Evolutionary conservation across 2,797 vertebrate genomes (phyloP).

Genomic region (Phataginus tetradactyla): DNA sequence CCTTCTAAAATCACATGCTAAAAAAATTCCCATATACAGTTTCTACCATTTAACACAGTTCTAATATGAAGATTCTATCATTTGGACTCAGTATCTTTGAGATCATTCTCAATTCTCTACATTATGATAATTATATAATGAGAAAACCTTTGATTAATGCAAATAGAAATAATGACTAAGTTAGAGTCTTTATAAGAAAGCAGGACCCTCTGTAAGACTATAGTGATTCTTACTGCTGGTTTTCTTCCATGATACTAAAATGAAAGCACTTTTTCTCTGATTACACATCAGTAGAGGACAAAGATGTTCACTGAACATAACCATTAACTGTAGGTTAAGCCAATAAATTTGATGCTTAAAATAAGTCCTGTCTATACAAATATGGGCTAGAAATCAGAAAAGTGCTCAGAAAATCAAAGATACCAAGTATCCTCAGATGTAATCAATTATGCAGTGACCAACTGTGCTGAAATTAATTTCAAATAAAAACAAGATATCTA

Average conservation of each 20-base stretch:
- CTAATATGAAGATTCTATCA: constrained; percentile 14
- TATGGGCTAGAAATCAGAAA: constrained; percentile 3
- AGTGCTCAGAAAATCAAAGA: constrained; percentile 27
- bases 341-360: background rate
- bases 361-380: constrained; percentile 23
- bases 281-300: constrained; percentile 38
- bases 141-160: background rate
- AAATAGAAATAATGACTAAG: constrained; percentile 33
- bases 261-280: constrained; percentile 30
- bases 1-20: background rate
- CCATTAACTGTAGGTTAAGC: background rate
- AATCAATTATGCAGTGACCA: background rate
- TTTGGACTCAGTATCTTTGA: constrained; percentile 5
- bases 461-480: background rate
- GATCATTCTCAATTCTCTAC: background rate
- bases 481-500: constrained; percentile 46
- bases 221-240: constrained; percentile 8
- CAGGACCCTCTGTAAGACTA: background rate
- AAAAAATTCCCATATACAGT: background rate
- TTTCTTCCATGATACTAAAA: background rate
- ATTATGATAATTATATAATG: background rate
- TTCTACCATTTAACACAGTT: constrained; percentile 5
- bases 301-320: constrained; percentile 34
- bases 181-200: constrained; percentile 20
- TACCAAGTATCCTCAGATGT: background rate